Conservation (phyloP, 1,140 invertebrate genomes). For the Drusus annulatus region DNA sequence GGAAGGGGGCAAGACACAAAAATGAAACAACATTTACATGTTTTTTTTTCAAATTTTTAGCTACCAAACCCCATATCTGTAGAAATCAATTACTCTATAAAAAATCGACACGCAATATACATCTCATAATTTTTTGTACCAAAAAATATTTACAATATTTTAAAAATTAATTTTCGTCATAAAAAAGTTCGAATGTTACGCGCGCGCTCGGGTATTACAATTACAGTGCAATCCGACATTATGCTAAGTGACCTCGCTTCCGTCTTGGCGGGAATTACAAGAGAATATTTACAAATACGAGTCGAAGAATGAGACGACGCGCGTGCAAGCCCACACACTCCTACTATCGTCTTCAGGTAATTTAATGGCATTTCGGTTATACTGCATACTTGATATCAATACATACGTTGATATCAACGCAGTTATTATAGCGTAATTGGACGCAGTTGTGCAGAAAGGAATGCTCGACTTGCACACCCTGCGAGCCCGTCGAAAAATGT, state of each 20-base stretch:
- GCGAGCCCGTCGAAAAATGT: too few species aligned
- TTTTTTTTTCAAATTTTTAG: slow-evolving; percentile 53
- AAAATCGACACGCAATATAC: slow-evolving; percentile 59
- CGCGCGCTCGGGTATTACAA: slow-evolving; percentile 37
- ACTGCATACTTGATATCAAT: too few species aligned
- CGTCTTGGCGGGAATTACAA: slow-evolving; percentile 36
- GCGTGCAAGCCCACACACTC: background rate
- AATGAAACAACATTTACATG: slow-evolving; percentile 7
- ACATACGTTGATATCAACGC: too few species aligned
- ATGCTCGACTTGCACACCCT: too few species aligned
- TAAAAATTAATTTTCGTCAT: slow-evolving; percentile 46
- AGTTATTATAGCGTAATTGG: too few species aligned
- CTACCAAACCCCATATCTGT: slow-evolving; percentile 59
- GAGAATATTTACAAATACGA: slow-evolving; percentile 25
- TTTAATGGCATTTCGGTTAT: too few species aligned
- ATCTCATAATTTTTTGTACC: slow-evolving; percentile 54
- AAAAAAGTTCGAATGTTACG: slow-evolving; percentile 48
- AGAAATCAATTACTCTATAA: slow-evolving; percentile 59
- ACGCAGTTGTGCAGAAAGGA: too few species aligned
- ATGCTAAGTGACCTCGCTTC: slow-evolving; percentile 41
- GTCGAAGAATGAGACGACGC: slow-evolving; percentile 5
- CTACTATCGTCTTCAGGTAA: too few species aligned
- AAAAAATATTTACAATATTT: slow-evolving; percentile 57
- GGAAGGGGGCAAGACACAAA: background rate
- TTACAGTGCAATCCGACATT: slow-evolving; percentile 54